Evolutionary conservation across 2,113 vertebrate species (phyloP).

Genomic region (Oncorhynchus tshawytscha): DNA sequence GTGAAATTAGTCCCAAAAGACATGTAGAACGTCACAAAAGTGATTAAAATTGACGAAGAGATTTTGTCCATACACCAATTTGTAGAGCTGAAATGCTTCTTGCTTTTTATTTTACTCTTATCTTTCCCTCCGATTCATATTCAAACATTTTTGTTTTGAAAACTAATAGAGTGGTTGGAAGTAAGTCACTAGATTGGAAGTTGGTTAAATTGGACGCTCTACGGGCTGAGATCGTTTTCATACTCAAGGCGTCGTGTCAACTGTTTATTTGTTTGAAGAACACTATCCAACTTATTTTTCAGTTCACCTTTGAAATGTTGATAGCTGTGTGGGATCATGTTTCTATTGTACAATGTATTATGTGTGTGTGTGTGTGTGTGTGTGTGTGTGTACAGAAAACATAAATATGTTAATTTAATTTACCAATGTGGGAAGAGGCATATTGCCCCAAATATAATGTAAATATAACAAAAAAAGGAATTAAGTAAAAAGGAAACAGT

Average conservation of each 20-base stretch:
- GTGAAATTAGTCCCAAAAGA: background rate
- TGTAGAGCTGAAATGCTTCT: background rate
- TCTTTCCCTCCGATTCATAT: background rate
- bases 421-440: background rate
- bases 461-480: background rate
- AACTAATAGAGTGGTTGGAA: too few species aligned
- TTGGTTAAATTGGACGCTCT: background rate
- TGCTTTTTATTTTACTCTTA: background rate
- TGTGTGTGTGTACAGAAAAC: constrained; percentile 33
- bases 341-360: constrained; percentile 37
- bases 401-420: too few species aligned
- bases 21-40: too few species aligned
- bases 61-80: too few species aligned
- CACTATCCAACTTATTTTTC: background rate
- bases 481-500: constrained; percentile 50
- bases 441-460: background rate
- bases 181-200: background rate
- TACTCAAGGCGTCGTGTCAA: background rate
- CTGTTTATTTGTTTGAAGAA: background rate
- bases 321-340: constrained; percentile 51
- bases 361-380: constrained; percentile 1
- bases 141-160: background rate
- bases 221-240: background rate
- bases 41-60: too few species aligned
- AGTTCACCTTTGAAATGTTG: background rate